phyloP scores from a whole-genome alignment of 2,888 invertebrate genomes.

The Teleiodes luculella region DNA sequence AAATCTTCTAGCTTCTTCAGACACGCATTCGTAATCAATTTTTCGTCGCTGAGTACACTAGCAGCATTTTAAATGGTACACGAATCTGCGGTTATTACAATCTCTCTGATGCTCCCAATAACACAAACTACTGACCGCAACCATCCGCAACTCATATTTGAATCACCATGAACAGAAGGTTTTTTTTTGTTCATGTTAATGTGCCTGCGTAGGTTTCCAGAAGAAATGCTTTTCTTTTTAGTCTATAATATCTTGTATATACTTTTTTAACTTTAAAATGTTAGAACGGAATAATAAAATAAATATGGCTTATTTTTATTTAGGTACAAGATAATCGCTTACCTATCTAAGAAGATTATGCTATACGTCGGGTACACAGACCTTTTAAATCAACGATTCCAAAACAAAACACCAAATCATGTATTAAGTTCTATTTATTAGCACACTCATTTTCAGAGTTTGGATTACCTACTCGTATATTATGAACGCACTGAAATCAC shows the following conservation, averaged over 20 bases:
- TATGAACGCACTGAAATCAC: not conserved
- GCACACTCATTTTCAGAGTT: not conserved
- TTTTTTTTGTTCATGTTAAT: no score
- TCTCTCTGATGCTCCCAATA: not conserved
- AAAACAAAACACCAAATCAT: not conserved
- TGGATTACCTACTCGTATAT: not conserved
- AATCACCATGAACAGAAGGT: no score
- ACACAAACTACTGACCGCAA: not conserved
- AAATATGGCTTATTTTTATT: no score
- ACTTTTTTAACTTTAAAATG: no score
- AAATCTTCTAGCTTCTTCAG: not conserved
- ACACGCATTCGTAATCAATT: not conserved
- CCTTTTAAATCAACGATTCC: not conserved
- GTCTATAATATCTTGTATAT: no score
- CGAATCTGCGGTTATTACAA: not conserved
- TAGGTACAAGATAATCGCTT: no score
- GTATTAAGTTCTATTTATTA: not conserved
- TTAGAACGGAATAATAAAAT: no score
- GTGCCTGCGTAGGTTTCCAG: no score
- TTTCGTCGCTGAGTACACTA: not conserved
- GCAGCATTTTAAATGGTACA: no score
- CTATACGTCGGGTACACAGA: not conserved
- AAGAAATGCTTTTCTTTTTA: no score
- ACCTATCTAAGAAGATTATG: no score
- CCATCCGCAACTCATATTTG: no score